These are phyloP conservation scores for Lamprologus callipterus DNA, from an alignment of 2,113 vertebrate genomes.

Conservation along the genomic window DNA sequence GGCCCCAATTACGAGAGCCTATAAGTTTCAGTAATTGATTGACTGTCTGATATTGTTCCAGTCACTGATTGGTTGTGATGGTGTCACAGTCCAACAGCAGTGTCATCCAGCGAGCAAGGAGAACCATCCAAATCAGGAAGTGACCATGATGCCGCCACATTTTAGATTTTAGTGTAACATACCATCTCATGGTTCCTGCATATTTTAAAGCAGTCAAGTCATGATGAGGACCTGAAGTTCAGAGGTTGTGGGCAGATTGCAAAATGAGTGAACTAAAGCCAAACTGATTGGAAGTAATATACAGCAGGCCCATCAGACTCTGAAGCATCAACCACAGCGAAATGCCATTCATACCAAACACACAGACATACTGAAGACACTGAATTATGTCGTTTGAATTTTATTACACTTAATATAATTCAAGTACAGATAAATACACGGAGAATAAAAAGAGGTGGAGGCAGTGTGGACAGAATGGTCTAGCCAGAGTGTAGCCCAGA, in stretches of 20 bases:
- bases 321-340: neutral
- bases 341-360: neutral
- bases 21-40: constrained; percentile 50
- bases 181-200: neutral
- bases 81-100: constrained; percentile 20
- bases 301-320: neutral
- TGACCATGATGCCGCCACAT: neutral
- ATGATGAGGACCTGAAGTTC: neutral
- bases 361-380: neutral
- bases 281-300: neutral
- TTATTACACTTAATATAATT: neutral
- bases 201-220: neutral
- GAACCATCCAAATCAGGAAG: constrained; percentile 1
- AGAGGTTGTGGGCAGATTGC: neutral
- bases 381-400: neutral
- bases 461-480: neutral
- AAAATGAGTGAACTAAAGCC: neutral
- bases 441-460: neutral
- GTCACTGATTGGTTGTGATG: constrained; percentile 48
- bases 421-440: neutral
- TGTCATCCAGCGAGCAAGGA: constrained; percentile 30
- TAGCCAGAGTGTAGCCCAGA: neutral
- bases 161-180: neutral
- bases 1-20: neutral
- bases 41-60: constrained; percentile 46